Evolutionary conservation across 2,888 invertebrate species (phyloP).

Genomic region (Nomada ruficornis): DNA sequence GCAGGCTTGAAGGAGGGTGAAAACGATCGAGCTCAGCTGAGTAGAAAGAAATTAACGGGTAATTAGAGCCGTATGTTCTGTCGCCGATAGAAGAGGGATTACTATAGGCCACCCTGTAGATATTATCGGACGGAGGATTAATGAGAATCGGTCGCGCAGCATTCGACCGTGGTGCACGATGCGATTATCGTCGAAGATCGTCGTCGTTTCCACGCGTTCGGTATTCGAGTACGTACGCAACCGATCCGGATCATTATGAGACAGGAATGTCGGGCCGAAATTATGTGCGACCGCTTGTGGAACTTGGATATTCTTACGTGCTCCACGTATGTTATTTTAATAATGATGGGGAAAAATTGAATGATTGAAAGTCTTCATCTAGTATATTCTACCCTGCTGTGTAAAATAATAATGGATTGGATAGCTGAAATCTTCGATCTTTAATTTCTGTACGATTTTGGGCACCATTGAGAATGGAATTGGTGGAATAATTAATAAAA

Average conservation of each 20-base stretch:
- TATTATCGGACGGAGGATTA: slow-evolving; percentile 20
- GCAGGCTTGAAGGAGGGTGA: not conserved
- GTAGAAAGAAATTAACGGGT: slow-evolving; percentile 50
- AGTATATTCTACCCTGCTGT: too few species aligned
- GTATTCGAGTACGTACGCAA: slow-evolving; percentile 5
- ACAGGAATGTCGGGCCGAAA: too few species aligned
- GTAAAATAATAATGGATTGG: too few species aligned
- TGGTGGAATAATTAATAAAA: too few species aligned
- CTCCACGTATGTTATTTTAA: too few species aligned
- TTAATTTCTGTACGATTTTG: too few species aligned
- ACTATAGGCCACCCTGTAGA: slow-evolving; percentile 35
- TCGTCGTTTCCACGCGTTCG: slow-evolving; percentile 24
- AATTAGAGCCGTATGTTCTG: slow-evolving; percentile 51
- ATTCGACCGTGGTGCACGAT: slow-evolving; percentile 13
- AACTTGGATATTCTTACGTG: too few species aligned
- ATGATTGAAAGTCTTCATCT: too few species aligned
- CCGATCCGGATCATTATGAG: slow-evolving; percentile 7
- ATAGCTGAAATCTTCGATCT: too few species aligned
- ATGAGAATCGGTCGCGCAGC: slow-evolving; percentile 24
- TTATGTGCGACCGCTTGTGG: too few species aligned
- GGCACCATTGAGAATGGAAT: too few species aligned
- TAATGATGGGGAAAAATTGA: too few species aligned
- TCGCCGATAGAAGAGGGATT: slow-evolving; percentile 50
- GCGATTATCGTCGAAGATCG: slow-evolving; percentile 35
- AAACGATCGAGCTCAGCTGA: not conserved